Evolutionary conservation across 1,140 invertebrate species (phyloP).

Genomic region (Drosophila pruinosa): DNA sequence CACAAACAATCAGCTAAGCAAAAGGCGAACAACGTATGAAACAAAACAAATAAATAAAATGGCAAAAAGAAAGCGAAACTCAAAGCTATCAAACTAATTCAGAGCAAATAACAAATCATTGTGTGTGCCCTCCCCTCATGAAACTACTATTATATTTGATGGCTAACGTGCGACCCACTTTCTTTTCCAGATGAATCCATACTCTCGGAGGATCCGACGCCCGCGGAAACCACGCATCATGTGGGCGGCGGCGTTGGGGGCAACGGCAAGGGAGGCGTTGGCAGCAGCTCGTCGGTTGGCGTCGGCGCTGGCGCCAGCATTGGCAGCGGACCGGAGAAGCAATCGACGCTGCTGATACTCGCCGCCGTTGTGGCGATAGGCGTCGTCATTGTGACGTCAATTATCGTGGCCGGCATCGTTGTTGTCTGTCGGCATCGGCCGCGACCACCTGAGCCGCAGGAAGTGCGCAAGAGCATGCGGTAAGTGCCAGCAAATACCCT

Average conservation of each 20-base stretch:
- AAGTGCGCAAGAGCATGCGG: conserved; percentile 82
- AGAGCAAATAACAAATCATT: conserved; percentile 78
- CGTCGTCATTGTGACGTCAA: conserved; percentile 82
- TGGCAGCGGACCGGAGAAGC: conserved; percentile 77
- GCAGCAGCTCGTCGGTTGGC: conserved; percentile 40
- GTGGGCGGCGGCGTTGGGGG: conserved; percentile 46
- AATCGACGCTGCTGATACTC: conserved; percentile 79
- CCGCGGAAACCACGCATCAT: conserved; percentile 82
- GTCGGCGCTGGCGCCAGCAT: conserved; percentile 74
- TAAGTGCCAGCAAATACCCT: conserved; percentile 50
- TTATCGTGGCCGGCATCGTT: conserved; percentile 82
- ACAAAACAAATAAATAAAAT: conserved; percentile 46
- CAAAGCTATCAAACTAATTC: conserved; percentile 63
- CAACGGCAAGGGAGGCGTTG: conserved; percentile 14
- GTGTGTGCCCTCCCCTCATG: background rate
- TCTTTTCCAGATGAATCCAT: conserved; percentile 78
- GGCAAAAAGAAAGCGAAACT: conserved; percentile 18
- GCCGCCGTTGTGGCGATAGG: conserved; percentile 81
- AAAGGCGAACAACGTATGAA: conserved; percentile 23
- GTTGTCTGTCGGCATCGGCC: conserved; percentile 82
- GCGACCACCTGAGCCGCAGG: conserved; percentile 82
- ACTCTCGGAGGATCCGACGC: conserved; percentile 82
- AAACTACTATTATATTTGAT: conserved; percentile 48
- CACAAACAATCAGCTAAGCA: conserved; percentile 64
- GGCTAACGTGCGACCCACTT: conserved; percentile 25